Evolutionary conservation across 2,888 invertebrate genomes (phyloP).

Genomic region (Carabus problematicus): DNA sequence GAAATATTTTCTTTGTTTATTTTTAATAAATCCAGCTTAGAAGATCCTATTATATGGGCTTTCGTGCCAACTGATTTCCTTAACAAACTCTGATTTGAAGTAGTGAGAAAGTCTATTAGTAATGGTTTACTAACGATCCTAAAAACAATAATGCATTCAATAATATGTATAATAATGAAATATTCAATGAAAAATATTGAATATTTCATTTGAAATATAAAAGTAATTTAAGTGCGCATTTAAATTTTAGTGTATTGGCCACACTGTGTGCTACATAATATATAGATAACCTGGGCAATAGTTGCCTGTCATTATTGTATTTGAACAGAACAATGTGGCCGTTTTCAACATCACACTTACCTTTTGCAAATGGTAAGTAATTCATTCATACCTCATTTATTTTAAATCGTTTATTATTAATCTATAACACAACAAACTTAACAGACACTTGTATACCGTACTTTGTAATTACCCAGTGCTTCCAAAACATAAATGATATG

Average conservation of each 20-base stretch:
- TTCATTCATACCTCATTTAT: conserved; percentile 19
- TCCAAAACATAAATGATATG: neutral
- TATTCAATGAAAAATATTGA: too few species aligned
- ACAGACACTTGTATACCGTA: neutral
- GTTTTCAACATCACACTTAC: conserved; percentile 35
- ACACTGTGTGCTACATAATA: conserved; percentile 23
- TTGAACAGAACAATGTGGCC: conserved; percentile 28
- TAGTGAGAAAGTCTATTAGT: too few species aligned
- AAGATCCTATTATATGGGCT: too few species aligned
- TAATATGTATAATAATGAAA: too few species aligned
- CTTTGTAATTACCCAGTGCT: conserved; percentile 1
- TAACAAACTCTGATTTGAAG: too few species aligned
- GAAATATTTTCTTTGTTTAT: too few species aligned
- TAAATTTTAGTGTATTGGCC: conserved; percentile 19
- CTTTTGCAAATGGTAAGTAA: conserved; percentile 38
- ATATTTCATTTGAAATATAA: too few species aligned
- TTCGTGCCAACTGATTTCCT: too few species aligned
- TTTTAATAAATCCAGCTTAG: too few species aligned
- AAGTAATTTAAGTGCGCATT: neutral
- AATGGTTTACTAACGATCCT: too few species aligned
- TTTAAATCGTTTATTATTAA: neutral
- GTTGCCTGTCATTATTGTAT: conserved; percentile 27
- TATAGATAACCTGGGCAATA: conserved; percentile 27
- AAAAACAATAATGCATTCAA: too few species aligned
- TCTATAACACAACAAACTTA: neutral